Evolutionary conservation across 2,888 invertebrate genomes (phyloP).

Genomic region (Erynnis tages): DNA sequence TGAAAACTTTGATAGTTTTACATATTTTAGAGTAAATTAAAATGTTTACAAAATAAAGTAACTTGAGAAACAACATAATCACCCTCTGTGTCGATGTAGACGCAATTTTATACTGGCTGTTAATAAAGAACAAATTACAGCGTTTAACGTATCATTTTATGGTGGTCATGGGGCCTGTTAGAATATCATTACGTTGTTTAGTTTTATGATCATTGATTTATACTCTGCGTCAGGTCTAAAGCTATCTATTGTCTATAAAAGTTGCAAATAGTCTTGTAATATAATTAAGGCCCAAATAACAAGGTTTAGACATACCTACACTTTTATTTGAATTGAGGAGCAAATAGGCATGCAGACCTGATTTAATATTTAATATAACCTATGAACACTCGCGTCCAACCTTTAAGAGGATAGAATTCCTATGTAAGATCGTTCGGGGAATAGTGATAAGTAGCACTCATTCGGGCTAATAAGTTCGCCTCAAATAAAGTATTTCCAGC

Average conservation of each 20-base stretch:
- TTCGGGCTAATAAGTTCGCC: no score
- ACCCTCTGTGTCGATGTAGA: neutral
- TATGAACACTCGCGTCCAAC: no score
- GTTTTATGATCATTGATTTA: slow-evolving; percentile 42
- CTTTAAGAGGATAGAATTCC: no score
- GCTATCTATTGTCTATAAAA: neutral
- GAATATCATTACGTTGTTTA: slow-evolving; percentile 48
- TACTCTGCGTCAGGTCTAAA: slow-evolving; percentile 1
- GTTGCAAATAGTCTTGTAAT: slow-evolving; percentile 9
- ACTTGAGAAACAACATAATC: slow-evolving; percentile 2
- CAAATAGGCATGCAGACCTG: no score
- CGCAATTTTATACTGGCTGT: slow-evolving; percentile 25
- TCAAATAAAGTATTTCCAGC: no score
- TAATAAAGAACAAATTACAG: slow-evolving; percentile 44
- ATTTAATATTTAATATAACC: no score
- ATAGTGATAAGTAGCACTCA: no score
- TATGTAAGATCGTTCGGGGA: no score
- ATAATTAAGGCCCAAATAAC: no score
- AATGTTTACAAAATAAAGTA: neutral
- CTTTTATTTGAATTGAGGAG: no score
- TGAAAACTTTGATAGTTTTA: neutral
- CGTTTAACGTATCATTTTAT: slow-evolving; percentile 49
- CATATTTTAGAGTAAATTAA: neutral
- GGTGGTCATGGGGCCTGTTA: slow-evolving; percentile 44
- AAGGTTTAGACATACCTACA: no score